Percentiles rank a stretch among this genome's conserved stretches.
These are phyloP conservation scores for Oligia latruncula DNA, from an alignment of 2,888 invertebrate species.

Conservation along the genomic window DNA sequence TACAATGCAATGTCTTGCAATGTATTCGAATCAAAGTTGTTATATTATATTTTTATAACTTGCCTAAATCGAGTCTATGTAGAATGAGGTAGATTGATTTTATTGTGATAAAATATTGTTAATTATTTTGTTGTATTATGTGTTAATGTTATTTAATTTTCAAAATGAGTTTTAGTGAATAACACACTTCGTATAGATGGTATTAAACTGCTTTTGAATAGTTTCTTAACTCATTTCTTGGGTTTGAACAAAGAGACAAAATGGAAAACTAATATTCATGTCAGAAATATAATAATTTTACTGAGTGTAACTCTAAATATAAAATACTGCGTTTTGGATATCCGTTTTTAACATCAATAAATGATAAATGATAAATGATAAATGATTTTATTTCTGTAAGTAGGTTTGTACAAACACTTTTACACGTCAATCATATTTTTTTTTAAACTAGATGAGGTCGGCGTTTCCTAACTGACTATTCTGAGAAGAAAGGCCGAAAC, in stretches of 20 bases:
- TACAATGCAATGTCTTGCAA: not conserved
- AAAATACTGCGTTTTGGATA: not conserved
- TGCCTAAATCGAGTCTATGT: constrained; percentile 48
- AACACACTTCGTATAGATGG: constrained; percentile 18
- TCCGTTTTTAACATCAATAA: not conserved
- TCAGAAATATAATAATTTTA: not conserved
- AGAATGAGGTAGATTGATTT: constrained; percentile 53
- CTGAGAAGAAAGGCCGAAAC: too few relatives aligned
- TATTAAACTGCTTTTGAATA: constrained; percentile 3
- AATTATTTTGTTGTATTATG: constrained; percentile 43
- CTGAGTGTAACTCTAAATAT: not conserved
- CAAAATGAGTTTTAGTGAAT: constrained; percentile 9
- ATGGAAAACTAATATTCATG: not conserved
- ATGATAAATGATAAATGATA: too few relatives aligned
- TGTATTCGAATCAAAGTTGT: not conserved
- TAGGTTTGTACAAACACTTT: too few relatives aligned
- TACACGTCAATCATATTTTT: too few relatives aligned
- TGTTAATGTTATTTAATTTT: constrained; percentile 45
- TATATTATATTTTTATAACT: constrained; percentile 11
- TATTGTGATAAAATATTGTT: constrained; percentile 60
- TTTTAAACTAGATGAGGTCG: too few relatives aligned
- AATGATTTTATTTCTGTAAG: too few relatives aligned
- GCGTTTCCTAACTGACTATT: too few relatives aligned
- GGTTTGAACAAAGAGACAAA: constrained; percentile 2
- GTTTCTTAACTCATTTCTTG: not conserved